Evolutionary conservation across 2,797 vertebrate genomes (phyloP).

Genomic region (Lutjanus argentimaculatus): DNA sequence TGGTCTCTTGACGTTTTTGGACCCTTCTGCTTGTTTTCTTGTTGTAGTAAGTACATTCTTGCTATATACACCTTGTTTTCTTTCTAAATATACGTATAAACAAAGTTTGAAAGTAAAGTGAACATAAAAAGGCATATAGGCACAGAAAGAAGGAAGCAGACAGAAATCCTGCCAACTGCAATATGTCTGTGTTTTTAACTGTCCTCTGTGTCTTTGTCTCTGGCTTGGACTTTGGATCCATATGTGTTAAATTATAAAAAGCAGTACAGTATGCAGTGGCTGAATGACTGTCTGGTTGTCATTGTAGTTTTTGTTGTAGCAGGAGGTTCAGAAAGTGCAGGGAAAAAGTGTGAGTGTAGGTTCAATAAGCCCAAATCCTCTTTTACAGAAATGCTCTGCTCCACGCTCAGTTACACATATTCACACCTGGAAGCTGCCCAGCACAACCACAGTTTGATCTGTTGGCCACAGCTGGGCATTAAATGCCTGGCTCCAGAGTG

Average conservation of each 20-base stretch:
- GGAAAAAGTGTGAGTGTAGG: neutral
- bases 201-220: neutral
- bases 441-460: constrained; percentile 15
- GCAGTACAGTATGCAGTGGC: neutral
- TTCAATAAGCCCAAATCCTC: constrained; percentile 16
- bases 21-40: constrained; percentile 22
- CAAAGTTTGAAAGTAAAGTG: neutral
- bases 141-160: constrained; percentile 32
- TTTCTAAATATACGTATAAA: neutral
- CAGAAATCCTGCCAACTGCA: constrained; percentile 22
- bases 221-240: constrained; percentile 36
- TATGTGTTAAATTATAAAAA: constrained; percentile 35
- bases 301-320: constrained; percentile 22
- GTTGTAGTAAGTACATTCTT: constrained; percentile 17
- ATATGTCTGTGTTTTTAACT: constrained; percentile 28
- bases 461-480: neutral
- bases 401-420: neutral
- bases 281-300: constrained; percentile 21
- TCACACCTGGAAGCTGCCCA: constrained; percentile 40
- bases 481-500: constrained; percentile 18
- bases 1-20: constrained; percentile 46
- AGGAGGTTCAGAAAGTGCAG: constrained; percentile 24
- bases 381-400: constrained; percentile 11
- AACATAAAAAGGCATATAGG: neutral
- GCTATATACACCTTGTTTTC: constrained; percentile 18